Base-by-base conservation (phyloP, 2,797 vertebrate species). In the Phylloscopus collybita region DNA sequence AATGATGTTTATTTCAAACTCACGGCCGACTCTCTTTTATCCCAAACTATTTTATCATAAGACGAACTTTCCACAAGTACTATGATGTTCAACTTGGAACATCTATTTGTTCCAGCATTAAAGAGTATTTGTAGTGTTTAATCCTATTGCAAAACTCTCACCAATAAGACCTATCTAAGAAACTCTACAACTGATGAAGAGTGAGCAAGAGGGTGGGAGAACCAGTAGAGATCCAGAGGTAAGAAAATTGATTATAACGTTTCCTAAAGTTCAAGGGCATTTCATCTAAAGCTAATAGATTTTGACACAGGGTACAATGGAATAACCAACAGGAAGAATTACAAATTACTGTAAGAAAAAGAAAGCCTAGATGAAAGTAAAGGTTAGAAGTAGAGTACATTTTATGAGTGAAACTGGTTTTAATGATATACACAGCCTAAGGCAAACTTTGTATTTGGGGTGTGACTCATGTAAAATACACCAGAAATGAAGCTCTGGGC, bases 1-100 rank as follows among this genome's bases (percentile, higher is more conserved):
- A 76, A 78, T 32, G 12, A 64, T 23, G 9, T 53, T 76, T 56
- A 51, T 64, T 80, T 56, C 23, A 76, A 70, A 50, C 17, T 70
- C 45, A 45, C 16, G 27, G 27, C 26, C 0, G 1, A 44, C 16
- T 80, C 40, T 7, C 9, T 34, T 13, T 60, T 56, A 29, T 5
- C 6, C 27, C 60, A 62, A 57, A 82, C n/a, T 30, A 64, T 57
- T 67, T 23, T 42, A 50, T 67, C 12, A 13, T 11, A 26, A 49
- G 10, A 11, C 0, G 4, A 70, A 54, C 8, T 30, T 89, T n/a
- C 23, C 36, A 32, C 32, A 80, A 86, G 17, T 34, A 60, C 13
- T 14, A 15, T 26, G 8, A 62, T 34, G 21, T 70, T 76, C 23
- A 70, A 18, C 9, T 42, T 73, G 26, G 64, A 85, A 49, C 5